Evolutionary conservation across 2,888 invertebrate genomes (phyloP), one percentile per base, ranked within the genome.

Genomic region (Camponotus fellah): DNA sequence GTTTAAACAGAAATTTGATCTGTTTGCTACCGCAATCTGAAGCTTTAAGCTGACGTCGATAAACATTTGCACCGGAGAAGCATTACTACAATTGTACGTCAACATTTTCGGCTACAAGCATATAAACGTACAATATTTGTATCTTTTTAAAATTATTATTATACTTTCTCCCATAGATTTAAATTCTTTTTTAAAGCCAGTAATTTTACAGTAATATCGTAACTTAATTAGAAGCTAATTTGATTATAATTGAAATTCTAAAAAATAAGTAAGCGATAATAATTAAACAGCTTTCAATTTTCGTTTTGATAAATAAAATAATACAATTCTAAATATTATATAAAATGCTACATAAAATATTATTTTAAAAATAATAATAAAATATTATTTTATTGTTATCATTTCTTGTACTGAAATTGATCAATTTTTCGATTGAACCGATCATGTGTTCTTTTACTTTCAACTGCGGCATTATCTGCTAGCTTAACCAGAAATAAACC

Each of bases 1-100:
- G 89, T 88, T 89, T 89, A 88, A 89, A 88, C 88, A 85, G 88
- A 82, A 88, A 89, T 88, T 89, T 89, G 88, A 88, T 88, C 88
- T 76, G 85, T 87, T 89, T 87, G 82, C 88, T 85, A 79, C 66
- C 77, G 69, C 66, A 84, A 88, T 89, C 85, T 66, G 81, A 88
- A 71, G 40, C 64, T 49, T 43, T 81, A 64, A 56, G 58, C 32
- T 79, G 40, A 17, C 58, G 62, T 71, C 58, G 76, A 65, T 82
- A 87, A 88, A 87, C 88, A 82, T 88, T 87, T 74, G 75, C 66
- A 26, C 82, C 10, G 82, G 2, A 37, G 12, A 8, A 46, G 12
- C 17, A 43, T 34, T n/a, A 46, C 37, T 69, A 49, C 60, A 46
- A 32, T 26, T 46, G 46, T 46, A 21, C 21, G 69, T 69, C 69